A percentile compares a stretch with the other conserved stretches of the same genome.
These are phyloP conservation scores for Melanotaenia nigrans DNA, from an alignment of 2,797 vertebrate genomes.

Conservation along the genomic window DNA sequence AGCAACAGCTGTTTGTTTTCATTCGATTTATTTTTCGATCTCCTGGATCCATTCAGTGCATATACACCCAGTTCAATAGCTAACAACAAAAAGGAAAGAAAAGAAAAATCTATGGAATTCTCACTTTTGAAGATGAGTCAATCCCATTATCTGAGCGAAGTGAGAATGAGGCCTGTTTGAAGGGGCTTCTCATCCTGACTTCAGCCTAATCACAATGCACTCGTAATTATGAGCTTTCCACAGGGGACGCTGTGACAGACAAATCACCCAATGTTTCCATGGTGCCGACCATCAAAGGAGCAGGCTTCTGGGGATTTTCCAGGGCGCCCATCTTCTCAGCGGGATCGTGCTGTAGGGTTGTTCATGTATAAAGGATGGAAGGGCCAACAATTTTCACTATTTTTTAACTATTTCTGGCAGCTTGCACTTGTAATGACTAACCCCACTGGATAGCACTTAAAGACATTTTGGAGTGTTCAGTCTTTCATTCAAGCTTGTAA, in stretches of 20 bases:
- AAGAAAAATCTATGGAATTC: conserved; percentile 26
- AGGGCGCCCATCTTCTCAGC: conserved; percentile 37
- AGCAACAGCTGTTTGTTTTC: neutral
- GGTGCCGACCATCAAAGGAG: conserved; percentile 56
- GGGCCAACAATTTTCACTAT: neutral
- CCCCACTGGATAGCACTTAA: neutral
- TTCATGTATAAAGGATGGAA: conserved; percentile 15
- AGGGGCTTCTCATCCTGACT: conserved; percentile 45
- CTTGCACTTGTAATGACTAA: neutral
- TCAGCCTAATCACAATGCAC: conserved; percentile 63
- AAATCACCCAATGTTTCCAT: conserved; percentile 69
- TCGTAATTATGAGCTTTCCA: conserved; percentile 72
- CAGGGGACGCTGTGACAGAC: conserved; percentile 47
- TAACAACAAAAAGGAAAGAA: neutral
- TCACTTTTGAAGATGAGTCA: conserved; percentile 42
- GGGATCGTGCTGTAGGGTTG: neutral
- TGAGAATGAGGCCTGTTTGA: conserved; percentile 23
- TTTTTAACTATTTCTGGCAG: neutral
- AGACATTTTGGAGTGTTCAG: neutral
- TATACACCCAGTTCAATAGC: conserved; percentile 3
- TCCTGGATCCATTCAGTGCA: conserved; percentile 6
- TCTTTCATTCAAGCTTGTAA: neutral
- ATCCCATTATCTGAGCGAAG: conserved; percentile 39
- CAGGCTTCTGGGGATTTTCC: conserved; percentile 46
- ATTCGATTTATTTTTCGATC: conserved; percentile 11